Evolutionary conservation across 2,888 invertebrate genomes (phyloP).

Genomic region (Boloria euphrosyne): DNA sequence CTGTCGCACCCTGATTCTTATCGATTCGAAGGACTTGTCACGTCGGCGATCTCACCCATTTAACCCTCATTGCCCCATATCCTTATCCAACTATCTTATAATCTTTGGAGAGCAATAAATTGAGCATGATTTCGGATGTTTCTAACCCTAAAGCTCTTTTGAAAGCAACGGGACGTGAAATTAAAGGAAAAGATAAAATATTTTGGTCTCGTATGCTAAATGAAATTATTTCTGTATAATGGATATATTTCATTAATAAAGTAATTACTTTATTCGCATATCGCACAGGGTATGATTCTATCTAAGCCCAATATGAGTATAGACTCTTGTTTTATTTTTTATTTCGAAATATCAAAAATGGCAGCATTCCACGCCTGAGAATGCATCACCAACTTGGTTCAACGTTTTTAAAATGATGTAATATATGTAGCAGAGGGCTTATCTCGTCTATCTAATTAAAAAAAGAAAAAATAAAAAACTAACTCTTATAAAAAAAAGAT

Average conservation of each 20-base stretch:
- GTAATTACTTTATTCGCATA: no score
- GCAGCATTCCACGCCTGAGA: no score
- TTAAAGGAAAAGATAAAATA: slow-evolving; percentile 11
- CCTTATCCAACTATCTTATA: slow-evolving; percentile 27
- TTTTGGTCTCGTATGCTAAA: slow-evolving; percentile 2
- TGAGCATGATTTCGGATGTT: slow-evolving; percentile 32
- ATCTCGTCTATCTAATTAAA: no score
- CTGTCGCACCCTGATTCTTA: slow-evolving; percentile 7
- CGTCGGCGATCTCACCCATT: slow-evolving; percentile 14
- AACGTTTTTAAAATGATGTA: no score
- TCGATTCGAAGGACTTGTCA: slow-evolving; percentile 4
- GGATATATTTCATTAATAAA: no score
- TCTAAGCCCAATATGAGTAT: neutral
- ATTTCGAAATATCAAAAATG: no score
- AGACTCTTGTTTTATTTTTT: no score
- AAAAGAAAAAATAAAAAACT: no score
- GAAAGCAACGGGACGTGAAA: slow-evolving; percentile 15
- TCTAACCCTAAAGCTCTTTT: slow-evolving; percentile 14
- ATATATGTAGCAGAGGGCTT: no score
- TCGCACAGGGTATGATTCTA: neutral
- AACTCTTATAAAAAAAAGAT: no score
- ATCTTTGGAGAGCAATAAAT: slow-evolving; percentile 31
- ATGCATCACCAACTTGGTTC: no score
- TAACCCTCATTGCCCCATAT: slow-evolving; percentile 23
- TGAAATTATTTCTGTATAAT: neutral